Conservation (phyloP, 2,888 invertebrate genomes). For the Patella pellucida region DNA sequence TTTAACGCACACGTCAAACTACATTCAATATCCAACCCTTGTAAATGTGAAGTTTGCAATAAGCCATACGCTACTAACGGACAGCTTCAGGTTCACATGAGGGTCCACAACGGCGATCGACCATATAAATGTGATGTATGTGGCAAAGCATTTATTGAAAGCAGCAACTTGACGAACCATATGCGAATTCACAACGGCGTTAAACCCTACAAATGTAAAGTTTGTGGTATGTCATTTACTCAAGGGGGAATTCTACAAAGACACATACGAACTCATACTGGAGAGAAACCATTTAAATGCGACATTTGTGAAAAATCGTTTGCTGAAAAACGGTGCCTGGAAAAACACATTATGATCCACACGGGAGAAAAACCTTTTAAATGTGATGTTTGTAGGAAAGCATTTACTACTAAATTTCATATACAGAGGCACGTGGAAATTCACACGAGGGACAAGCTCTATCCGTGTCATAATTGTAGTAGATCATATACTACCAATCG, state of each 20-base stretch:
- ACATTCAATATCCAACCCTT: too few species aligned
- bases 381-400: neutral
- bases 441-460: neutral
- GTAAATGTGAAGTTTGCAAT: too few species aligned
- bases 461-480: neutral
- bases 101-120: neutral
- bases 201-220: neutral
- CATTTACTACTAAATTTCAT: neutral
- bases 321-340: neutral
- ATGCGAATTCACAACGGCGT: neutral
- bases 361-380: neutral
- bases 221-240: neutral
- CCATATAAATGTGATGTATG: neutral
- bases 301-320: neutral
- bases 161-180: neutral
- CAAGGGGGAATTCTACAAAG: neutral
- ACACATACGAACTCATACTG: neutral
- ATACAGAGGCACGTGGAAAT: neutral
- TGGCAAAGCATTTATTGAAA: conserved; percentile 3
- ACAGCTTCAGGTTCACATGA: neutral
- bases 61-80: too few species aligned
- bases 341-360: neutral
- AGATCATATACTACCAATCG: neutral
- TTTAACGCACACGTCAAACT: too few species aligned
- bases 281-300: neutral